Base-by-base conservation (phyloP, 2,797 vertebrate genomes). In the Diplodus puntazzo region DNA sequence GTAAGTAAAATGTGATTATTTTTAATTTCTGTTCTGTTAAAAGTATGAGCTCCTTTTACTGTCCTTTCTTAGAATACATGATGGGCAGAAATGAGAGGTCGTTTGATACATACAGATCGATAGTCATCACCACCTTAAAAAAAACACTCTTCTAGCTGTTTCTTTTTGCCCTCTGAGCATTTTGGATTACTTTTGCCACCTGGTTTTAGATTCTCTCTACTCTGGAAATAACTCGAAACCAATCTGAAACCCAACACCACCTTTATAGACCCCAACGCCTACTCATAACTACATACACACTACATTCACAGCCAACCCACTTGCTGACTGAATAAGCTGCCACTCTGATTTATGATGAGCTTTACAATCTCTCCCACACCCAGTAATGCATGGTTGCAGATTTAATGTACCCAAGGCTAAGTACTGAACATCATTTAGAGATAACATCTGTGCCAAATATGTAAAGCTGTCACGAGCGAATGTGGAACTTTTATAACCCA, bases 201-300 rank as follows among this genome's bases (percentile, higher is more conserved):
- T 81, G 79, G 18, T 82, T 89, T 84, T 75, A 85, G 69, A 71
- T 77, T 77, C 34, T 64, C 48, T 72, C 23, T 25, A n/a, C 53
- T 73, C 84, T 85, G 63, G 80, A 82, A 88, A 89, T 89, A 92
- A 88, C 73, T 57, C 0, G 80, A 74, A 77, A 34, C 69, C 60
- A 27, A 53, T 50, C 23, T 87, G 89, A 83, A 91, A 92, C 81
- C 65, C 20, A 61, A 81, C 79, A 70, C 77, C 75, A 48, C 62
- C 63, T 65, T 65, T 45, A 62, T 30, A 67, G 64, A 69, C 75
- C 53, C 54, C 49, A 8, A 14, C 76, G 43, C 72, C 43, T 54
- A 23, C 69, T 43, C 62, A 48, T 20, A 52, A 11, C 52, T 39
- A 39, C 60, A 34, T 13, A 50, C 52, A 43, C 43, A 17, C 63